Evolutionary conservation across 2,113 vertebrate genomes (phyloP).

Genomic region (Amphilophus citrinellus): DNA sequence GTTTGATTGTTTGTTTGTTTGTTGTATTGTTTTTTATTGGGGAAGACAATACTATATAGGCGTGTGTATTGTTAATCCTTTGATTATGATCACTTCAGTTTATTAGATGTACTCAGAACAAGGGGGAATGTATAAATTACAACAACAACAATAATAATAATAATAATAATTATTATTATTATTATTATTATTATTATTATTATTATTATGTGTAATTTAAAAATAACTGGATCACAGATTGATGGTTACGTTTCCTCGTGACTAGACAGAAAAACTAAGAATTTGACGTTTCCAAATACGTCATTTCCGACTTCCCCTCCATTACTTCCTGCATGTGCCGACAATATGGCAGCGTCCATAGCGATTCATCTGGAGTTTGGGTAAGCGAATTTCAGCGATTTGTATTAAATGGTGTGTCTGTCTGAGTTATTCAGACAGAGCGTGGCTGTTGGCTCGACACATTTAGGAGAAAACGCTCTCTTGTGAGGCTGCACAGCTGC

Average conservation of each 20-base stretch:
- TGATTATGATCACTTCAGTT: no score
- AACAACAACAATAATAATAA: background rate
- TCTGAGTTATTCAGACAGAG: background rate
- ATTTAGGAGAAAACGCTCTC: background rate
- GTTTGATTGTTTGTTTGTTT: no score
- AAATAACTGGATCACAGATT: background rate
- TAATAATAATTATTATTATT: background rate
- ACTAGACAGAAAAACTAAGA: background rate
- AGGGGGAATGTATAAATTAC: no score
- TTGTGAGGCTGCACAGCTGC: background rate
- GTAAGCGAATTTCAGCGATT: constrained; percentile 77
- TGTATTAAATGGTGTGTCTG: background rate
- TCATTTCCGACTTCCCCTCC: constrained; percentile 58
- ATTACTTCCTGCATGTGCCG: constrained; percentile 66
- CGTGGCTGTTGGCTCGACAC: background rate
- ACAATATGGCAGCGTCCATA: constrained; percentile 91
- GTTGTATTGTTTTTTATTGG: no score
- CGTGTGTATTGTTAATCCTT: no score
- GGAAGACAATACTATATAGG: no score
- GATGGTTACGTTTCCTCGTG: background rate
- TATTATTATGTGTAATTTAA: background rate
- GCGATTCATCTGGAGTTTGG: constrained; percentile 91
- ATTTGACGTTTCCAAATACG: background rate
- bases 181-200: no score
- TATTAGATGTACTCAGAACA: no score